Conservation (phyloP, 2,888 invertebrate genomes). For the Drosophila multiciliata region DNA sequence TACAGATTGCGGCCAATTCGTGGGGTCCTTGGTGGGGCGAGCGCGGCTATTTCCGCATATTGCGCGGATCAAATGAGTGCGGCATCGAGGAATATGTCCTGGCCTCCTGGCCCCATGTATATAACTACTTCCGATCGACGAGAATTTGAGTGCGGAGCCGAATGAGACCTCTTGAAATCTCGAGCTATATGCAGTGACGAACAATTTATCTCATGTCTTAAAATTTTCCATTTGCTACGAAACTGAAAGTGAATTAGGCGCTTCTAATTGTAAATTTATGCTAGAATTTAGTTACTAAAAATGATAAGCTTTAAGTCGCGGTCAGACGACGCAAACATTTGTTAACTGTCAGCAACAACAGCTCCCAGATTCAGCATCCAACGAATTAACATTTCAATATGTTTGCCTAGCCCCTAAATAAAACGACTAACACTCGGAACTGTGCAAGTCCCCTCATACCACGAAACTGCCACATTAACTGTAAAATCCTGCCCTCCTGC, state of each 20-base stretch:
- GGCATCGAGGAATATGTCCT: conserved; percentile 96
- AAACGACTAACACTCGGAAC: conserved; percentile 39
- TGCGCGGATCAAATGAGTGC: conserved; percentile 93
- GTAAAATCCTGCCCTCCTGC: conserved; percentile 31
- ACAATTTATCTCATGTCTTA: conserved; percentile 72
- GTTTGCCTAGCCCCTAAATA: conserved; percentile 12
- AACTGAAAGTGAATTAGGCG: conserved; percentile 78
- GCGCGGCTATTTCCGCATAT: conserved; percentile 94
- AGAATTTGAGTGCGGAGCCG: conserved; percentile 34
- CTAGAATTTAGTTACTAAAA: conserved; percentile 73
- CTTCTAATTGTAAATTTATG: conserved; percentile 75
- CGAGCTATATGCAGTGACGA: conserved; percentile 65
- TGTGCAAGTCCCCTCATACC: conserved; percentile 41
- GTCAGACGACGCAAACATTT: conserved; percentile 48
- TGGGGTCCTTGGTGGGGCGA: conserved; percentile 98
- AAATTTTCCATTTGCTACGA: conserved; percentile 68
- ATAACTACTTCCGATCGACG: conserved; percentile 79
- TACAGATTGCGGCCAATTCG: conserved; percentile 95
- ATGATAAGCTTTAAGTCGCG: conserved; percentile 73
- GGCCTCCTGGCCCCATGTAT: conserved; percentile 88
- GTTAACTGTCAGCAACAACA: conserved; percentile 54
- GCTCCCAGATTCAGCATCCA: conserved; percentile 23
- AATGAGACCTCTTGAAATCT: conserved; percentile 46
- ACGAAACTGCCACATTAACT: conserved; percentile 66
- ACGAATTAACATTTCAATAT: conserved; percentile 29